phyloP scores from a whole-genome alignment of 1,140 invertebrate species.

The Oscheius sp. region DNA sequence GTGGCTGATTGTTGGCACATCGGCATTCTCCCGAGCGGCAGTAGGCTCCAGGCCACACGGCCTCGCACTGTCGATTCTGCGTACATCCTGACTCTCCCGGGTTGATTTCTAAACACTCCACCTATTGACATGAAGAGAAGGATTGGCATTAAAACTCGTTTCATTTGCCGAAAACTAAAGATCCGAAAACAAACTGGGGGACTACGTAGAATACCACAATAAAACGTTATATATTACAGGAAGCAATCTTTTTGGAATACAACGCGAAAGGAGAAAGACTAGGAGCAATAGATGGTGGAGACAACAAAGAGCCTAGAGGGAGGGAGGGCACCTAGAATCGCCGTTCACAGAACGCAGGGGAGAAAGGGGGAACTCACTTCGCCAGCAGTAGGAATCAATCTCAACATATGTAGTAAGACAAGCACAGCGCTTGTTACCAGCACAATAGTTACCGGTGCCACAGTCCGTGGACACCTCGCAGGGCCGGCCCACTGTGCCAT shows the following conservation, averaged over 20 bases:
- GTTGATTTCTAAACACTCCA: slow-evolving; percentile 54
- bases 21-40: slow-evolving; percentile 57
- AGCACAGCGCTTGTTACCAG: slow-evolving; percentile 59
- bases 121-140: background rate
- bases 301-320: background rate
- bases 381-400: slow-evolving; percentile 60
- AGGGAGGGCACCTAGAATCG: background rate
- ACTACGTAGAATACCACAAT: background rate
- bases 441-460: slow-evolving; percentile 60
- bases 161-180: too few species aligned
- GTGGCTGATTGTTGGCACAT: slow-evolving; percentile 60
- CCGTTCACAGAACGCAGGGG: background rate
- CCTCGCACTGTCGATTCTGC: slow-evolving; percentile 59
- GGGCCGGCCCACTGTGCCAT: slow-evolving; percentile 55
- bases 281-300: background rate
- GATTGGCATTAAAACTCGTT: too few species aligned
- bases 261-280: slow-evolving; percentile 1
- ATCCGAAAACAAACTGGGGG: background rate
- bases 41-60: slow-evolving; percentile 59
- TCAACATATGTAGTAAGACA: slow-evolving; percentile 61
- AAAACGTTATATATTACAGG: background rate
- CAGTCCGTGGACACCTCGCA: slow-evolving; percentile 59
- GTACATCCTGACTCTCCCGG: slow-evolving; percentile 60
- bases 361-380: slow-evolving; percentile 47
- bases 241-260: background rate